These are phyloP conservation scores for Enteromius radiatus DNA, from an alignment of 2,797 vertebrate species.

Conservation along the genomic window DNA sequence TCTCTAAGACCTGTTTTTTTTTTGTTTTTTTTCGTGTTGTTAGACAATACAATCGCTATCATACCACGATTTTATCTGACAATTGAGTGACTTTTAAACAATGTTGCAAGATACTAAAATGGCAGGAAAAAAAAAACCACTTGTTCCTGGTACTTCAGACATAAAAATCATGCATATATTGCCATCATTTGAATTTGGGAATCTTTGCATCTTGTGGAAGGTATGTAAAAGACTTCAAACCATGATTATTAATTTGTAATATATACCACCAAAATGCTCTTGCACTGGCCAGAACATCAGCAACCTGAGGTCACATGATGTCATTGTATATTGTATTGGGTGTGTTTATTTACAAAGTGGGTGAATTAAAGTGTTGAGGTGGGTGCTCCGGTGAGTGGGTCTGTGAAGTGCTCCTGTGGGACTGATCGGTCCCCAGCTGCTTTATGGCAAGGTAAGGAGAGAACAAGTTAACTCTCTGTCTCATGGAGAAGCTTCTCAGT, in stretches of 20 bases:
- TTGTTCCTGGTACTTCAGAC: constrained; percentile 3
- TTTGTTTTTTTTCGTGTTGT: not conserved
- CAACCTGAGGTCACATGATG: not conserved
- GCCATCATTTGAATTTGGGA: not conserved
- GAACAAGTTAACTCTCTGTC: too few species aligned
- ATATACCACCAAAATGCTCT: not conserved
- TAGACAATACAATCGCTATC: constrained; percentile 46
- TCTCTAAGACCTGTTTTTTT: constrained; percentile 71
- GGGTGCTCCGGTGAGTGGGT: too few species aligned
- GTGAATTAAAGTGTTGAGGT: too few species aligned
- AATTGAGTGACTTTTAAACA: constrained; percentile 16
- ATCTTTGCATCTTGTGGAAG: not conserved
- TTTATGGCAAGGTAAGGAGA: too few species aligned
- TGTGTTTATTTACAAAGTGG: too few species aligned
- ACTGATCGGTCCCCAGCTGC: too few species aligned
- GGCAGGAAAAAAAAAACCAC: not conserved
- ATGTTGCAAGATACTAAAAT: not conserved
- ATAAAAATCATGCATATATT: not conserved
- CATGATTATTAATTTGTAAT: not conserved
- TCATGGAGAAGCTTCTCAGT: too few species aligned
- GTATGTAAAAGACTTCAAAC: not conserved
- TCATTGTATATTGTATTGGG: not conserved
- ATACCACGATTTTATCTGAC: constrained; percentile 1
- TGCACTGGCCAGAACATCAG: not conserved
- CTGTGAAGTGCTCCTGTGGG: too few species aligned